Evolutionary conservation across 1,140 invertebrate genomes (phyloP).

Genomic region (Drosophila sechellia): DNA sequence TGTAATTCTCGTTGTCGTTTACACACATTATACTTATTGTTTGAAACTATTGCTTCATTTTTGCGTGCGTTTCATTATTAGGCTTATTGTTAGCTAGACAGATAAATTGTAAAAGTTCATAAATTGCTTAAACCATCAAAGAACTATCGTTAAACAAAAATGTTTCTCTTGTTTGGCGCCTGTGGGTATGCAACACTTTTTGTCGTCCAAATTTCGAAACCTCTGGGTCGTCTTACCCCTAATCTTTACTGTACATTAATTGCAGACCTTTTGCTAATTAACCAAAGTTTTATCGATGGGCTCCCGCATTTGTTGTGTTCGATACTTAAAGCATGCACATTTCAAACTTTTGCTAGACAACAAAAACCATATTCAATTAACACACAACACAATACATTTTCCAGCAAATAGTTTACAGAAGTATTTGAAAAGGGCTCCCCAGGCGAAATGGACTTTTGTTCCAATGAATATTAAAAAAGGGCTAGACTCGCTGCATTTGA

Average conservation of each 20-base stretch:
- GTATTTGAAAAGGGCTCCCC: constrained; percentile 60
- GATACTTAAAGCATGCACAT: constrained; percentile 53
- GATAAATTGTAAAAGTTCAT: constrained; percentile 21
- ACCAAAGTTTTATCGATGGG: constrained; percentile 17
- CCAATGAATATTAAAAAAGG: constrained; percentile 1
- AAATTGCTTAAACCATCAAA: constrained; percentile 27
- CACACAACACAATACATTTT: constrained; percentile 22
- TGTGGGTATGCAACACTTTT: constrained; percentile 41
- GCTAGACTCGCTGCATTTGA: constrained; percentile 54
- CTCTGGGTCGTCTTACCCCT: constrained; percentile 6
- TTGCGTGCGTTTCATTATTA: constrained; percentile 56
- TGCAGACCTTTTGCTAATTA: constrained; percentile 5
- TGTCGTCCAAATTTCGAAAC: constrained; percentile 10
- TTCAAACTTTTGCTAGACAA: constrained; percentile 38
- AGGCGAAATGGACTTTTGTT: neutral
- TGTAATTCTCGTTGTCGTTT: constrained; percentile 62
- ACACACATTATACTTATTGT: constrained; percentile 28
- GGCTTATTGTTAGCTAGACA: constrained; percentile 43
- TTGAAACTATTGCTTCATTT: constrained; percentile 49
- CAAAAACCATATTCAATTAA: constrained; percentile 20
- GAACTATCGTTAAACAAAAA: constrained; percentile 6
- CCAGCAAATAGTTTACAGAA: constrained; percentile 62
- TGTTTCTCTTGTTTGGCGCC: constrained; percentile 22
- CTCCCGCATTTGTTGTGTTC: constrained; percentile 47
- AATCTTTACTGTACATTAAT: constrained; percentile 9